A percentile compares a stretch with the other conserved stretches of the same genome.
phyloP scores from a whole-genome alignment of 2,113 vertebrate genomes.

The Muscicapa adusta region DNA sequence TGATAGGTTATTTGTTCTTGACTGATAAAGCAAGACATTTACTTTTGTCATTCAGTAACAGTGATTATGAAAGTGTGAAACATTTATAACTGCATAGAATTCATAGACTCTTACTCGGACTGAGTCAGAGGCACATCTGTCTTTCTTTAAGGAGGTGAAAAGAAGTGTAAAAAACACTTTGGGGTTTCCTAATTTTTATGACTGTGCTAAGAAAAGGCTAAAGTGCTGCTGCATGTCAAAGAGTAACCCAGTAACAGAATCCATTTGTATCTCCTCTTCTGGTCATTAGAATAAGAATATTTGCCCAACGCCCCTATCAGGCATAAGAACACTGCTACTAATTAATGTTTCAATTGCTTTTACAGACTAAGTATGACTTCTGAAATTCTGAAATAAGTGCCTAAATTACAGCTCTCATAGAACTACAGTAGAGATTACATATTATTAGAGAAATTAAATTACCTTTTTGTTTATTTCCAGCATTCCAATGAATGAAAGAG shows the following conservation, averaged over 20 bases:
- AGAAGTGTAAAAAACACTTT: background rate
- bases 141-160: background rate
- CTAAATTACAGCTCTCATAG: background rate
- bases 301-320: accelerated
- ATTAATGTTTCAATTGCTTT: background rate
- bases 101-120: background rate
- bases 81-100: background rate
- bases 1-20: background rate
- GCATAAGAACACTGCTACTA: background rate
- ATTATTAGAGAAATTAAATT: conserved; percentile 28
- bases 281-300: background rate
- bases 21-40: background rate
- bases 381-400: background rate
- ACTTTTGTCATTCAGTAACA: background rate
- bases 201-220: background rate
- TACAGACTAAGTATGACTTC: background rate
- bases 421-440: background rate
- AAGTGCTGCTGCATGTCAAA: background rate
- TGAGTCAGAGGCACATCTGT: background rate
- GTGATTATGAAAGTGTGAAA: background rate
- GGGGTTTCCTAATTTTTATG: background rate
- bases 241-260: background rate
- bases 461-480: conserved; percentile 91
- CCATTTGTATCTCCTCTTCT: background rate
- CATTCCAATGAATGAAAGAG: conserved; percentile 86